Base-by-base conservation (phyloP, 2,888 invertebrate species). In the Drosophila longiperda region DNA sequence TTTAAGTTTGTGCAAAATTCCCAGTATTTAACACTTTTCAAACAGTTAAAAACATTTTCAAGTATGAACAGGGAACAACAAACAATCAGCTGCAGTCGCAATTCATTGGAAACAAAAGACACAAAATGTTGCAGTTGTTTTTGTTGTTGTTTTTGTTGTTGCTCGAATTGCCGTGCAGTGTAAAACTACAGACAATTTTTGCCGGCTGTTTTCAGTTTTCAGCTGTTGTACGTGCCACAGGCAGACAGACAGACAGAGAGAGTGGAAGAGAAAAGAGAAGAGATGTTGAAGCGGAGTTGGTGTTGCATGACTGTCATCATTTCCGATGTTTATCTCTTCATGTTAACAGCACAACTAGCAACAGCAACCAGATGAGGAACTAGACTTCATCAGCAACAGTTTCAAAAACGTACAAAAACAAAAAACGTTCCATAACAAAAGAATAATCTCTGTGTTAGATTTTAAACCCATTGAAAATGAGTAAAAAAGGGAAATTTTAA, bases 271-370 rank as follows among this genome's bases (percentile, higher is more conserved):
- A 12, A 3, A 53, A 2, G 57, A 48, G 45, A 11, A 7, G 12
- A 45, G 45, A 23, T 23, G 45, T 23, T 45, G 45, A 45, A 45
- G 15, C 8, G 45, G 8, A 45, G 12, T 38, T 20, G 53, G 50
- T 48, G n/a, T 74, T 68, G 81, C 79, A 77, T 90, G 89, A 90
- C 90, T 87, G 90, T 90, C 88, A 90, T 87, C 83, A 76, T 87
- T 90, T 89, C 85, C 85, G 88, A 89, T 89, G 88, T 80, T 89
- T 89, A 90, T 90, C 90, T 91, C 57, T 79, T 73, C 82, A 74
- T 90, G 90, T 87, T 89, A 89, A 38, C 55, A 87, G 8, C 45
- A 88, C 90, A 88, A 77, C 78, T 54, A 29, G 64, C 71, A 53
- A 49, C 57, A 55, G 49, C 75, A 69, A 32, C 65, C 69, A 72